Evolutionary conservation across 2,888 invertebrate species (phyloP).

Genomic region (Lasioglossum morio): DNA sequence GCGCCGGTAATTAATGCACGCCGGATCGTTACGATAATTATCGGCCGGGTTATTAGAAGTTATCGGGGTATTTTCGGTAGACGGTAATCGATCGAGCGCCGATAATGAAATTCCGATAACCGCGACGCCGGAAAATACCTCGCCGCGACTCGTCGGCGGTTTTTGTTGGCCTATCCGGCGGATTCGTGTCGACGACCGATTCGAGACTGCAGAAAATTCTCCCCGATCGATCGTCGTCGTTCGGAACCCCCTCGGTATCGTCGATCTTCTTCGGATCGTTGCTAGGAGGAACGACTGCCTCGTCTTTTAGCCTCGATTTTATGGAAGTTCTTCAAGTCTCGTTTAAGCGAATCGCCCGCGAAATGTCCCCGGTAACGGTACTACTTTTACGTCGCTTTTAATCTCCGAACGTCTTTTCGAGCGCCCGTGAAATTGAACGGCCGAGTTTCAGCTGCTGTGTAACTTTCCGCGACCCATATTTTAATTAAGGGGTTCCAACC

Average conservation of each 20-base stretch:
- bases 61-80: slow-evolving; percentile 67
- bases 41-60: slow-evolving; percentile 62
- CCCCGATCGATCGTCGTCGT: slow-evolving; percentile 18
- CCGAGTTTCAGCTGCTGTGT: slow-evolving; percentile 19
- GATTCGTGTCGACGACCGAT: slow-evolving; percentile 22
- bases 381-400: slow-evolving; percentile 42
- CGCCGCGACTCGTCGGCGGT: slow-evolving; percentile 46
- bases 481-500: slow-evolving; percentile 39
- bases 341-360: slow-evolving; percentile 37
- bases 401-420: slow-evolving; percentile 37
- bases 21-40: slow-evolving; percentile 65
- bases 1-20: slow-evolving; percentile 67
- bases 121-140: slow-evolving; percentile 61
- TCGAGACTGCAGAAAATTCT: not conserved
- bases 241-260: not conserved
- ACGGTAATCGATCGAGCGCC: slow-evolving; percentile 57
- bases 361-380: slow-evolving; percentile 35
- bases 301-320: slow-evolving; percentile 40
- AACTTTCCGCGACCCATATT: slow-evolving; percentile 30
- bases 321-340: slow-evolving; percentile 52
- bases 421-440: slow-evolving; percentile 46
- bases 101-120: slow-evolving; percentile 72
- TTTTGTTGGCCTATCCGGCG: slow-evolving; percentile 47
- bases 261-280: not conserved
- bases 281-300: not conserved